Evolutionary conservation across 1,140 invertebrate genomes (phyloP).

Genomic region (Latrodectus geometricus): DNA sequence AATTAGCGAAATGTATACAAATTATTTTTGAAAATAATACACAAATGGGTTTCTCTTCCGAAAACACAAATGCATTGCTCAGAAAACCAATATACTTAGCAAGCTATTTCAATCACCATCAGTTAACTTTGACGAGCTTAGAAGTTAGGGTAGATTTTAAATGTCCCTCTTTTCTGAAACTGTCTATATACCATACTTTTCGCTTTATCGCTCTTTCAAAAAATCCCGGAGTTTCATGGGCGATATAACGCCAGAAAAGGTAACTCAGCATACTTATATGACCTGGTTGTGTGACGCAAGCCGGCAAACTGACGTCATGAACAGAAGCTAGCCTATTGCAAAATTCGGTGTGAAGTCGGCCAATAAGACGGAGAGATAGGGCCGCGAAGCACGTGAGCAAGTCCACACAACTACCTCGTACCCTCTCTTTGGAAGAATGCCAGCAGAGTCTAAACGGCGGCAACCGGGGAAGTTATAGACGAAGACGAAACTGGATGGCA

Average conservation of each 20-base stretch:
- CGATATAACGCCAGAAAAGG: conserved; percentile 24
- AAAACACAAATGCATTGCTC: neutral
- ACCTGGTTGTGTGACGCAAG: conserved; percentile 56
- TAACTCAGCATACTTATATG: conserved; percentile 9
- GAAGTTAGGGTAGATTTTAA: conserved; percentile 17
- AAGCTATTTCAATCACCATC: neutral
- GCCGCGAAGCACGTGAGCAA: conserved; percentile 47
- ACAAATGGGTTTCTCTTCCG: too few relatives aligned
- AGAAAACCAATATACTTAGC: neutral
- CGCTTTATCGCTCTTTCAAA: neutral
- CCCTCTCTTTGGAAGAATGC: conserved; percentile 40
- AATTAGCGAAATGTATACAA: neutral
- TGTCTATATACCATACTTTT: neutral
- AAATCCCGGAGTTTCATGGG: neutral
- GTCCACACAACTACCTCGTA: conserved; percentile 48
- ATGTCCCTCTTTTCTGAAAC: conserved; percentile 21
- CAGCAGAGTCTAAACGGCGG: conserved; percentile 37
- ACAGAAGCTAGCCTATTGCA: conserved; percentile 43
- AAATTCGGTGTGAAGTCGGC: conserved; percentile 32
- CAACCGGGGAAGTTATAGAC: conserved; percentile 10
- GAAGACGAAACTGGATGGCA: conserved; percentile 3
- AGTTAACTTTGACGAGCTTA: conserved; percentile 8
- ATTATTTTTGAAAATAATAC: neutral
- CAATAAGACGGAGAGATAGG: conserved; percentile 25
- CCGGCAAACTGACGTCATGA: conserved; percentile 45